Evolutionary conservation across 2,888 invertebrate species (phyloP), one percentile per base, ranked within the genome.

Genomic region (Mylabris sibirica): DNA sequence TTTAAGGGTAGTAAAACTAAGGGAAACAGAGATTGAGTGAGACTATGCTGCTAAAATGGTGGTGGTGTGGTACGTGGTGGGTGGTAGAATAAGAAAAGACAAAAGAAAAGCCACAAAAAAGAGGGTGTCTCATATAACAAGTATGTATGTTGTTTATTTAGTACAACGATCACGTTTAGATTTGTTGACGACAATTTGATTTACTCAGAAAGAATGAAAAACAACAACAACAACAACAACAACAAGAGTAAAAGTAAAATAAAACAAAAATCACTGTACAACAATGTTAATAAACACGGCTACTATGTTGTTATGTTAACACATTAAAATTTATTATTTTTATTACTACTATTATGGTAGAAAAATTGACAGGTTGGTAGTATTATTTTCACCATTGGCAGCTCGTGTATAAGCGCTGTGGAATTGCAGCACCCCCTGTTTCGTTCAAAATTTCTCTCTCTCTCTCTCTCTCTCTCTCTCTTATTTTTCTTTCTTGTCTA

Each of bases 161-260:
- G 6, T 9, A 38, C 38, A 38, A 20, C 24, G 22, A 53, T 53
- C 53, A 53, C 53, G 53, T 53, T 12, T 53, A 24, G 2, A 22
- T 53, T 24, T 53, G 53, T 53, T 24, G 14, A 53, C 53, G 53
- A 12, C 22, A 53, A 53, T 53, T 53, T 53, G 53, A 53, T 53
- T 53, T 53, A 53, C 20, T 11, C 5, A 53, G 20, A 20, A 8
- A 1, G 12, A 53, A 24, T 20, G 9, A 12, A 53, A 53, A 11
- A 1, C 2, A 0, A 22, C 22, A 41, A 41, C 41, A 4, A 41
- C n/a, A n/a, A n/a, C n/a, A 11, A 1, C 2, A 0, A 22, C 22
- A 41, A 41, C 41, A 4, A 41, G n/a, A 49, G 20, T 3, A 20
- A 49, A n/a, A 49, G 30, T 30, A 30, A 30, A 41, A n/a, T n/a